Base-by-base conservation (phyloP, 2,888 invertebrate species). In the Alloplasta piceator region DNA sequence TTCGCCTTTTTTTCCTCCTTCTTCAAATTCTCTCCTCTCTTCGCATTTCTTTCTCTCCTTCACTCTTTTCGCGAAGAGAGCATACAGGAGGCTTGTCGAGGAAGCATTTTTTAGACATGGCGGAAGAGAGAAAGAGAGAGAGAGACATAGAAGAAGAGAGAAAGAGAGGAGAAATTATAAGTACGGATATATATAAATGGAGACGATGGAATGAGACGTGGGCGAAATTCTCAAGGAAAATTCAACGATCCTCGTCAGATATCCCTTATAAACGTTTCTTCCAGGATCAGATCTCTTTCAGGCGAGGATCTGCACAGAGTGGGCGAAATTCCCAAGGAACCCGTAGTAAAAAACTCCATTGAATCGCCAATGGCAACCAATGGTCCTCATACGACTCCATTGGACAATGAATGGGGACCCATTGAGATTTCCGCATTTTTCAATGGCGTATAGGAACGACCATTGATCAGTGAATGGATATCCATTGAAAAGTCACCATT, bases 191-290 rank as follows among this genome's bases (percentile, higher is more conserved):
- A 7, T 39, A 46, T 39, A 10, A 4, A 39, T 38, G 10, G 46
- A 60, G 41, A 74, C 41, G 66, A 50, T 67, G 73, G n/a, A 56
- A 66, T 43, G 12, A 16, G 46, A 76, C 82, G 83, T 83, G 80
- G 80, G 80, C 82, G 82, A 82, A 80, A 83, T 82, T 82, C 76
- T 38, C 80, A 73, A 60, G 71, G 61, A 48, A 55, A 66, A 77
- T 63, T 63, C 76, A 56, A 60, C 48, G 72, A 80, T 67, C 56
- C 41, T 55, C 72, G 26, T 73, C 55, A 26, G 38, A 68, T 68
- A 36, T 68, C 41, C 26, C 63, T 38, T 64, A 16, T 38, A 56
- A 70, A 48, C 73, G 46, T 36, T 64, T 36, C 48, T 72, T 72
- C 75, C 76, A 67, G 70, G 60, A 77, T 70, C 74, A 46, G 56